phyloP scores from a whole-genome alignment of 2,888 invertebrate genomes.

The Brenthis daphne region DNA sequence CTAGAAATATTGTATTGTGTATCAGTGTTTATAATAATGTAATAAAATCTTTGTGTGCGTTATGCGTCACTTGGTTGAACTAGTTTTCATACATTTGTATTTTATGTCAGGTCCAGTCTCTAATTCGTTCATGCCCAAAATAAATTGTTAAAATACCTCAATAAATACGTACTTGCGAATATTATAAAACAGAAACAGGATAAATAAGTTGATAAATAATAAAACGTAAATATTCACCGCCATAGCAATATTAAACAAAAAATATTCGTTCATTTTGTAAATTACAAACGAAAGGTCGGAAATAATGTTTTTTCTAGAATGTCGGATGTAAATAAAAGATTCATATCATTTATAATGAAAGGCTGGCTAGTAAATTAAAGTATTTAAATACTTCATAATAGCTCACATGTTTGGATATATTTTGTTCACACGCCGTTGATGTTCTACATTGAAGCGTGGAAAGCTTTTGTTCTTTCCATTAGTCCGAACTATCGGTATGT shows the following conservation, averaged over 20 bases:
- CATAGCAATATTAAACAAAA: no score
- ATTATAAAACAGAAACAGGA: no score
- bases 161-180: no score
- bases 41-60: no score
- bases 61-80: no score
- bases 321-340: slow-evolving; percentile 6
- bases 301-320: not conserved
- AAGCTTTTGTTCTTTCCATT: slow-evolving; percentile 64
- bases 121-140: no score
- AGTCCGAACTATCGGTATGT: slow-evolving; percentile 33
- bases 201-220: no score
- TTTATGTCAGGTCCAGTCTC: no score
- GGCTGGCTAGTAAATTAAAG: slow-evolving; percentile 31
- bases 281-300: not conserved
- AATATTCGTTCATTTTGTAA: not conserved
- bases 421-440: slow-evolving; percentile 64
- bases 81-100: no score
- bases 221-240: no score
- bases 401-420: slow-evolving; percentile 56
- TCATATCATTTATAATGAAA: slow-evolving; percentile 23
- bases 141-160: not conserved
- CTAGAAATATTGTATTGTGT: no score
- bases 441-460: slow-evolving; percentile 45
- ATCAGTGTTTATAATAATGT: no score
- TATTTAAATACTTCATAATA: slow-evolving; percentile 35